These are phyloP conservation scores for Schizopygopsis malacanthus DNA, from an alignment of 2,797 vertebrate species.

Conservation along the genomic window DNA sequence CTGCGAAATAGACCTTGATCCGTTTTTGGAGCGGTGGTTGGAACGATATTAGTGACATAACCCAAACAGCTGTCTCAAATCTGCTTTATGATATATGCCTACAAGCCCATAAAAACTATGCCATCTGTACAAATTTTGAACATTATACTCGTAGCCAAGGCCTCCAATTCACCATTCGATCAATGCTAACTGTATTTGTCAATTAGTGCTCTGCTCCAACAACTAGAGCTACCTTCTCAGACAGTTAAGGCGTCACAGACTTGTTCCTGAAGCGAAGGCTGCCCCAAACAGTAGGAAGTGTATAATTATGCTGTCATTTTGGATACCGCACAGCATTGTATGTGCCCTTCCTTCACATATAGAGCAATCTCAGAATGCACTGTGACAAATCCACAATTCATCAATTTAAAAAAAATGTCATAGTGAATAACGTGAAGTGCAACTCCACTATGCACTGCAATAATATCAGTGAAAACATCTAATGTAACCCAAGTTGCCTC, in stretches of 20 bases:
- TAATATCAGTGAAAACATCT: not conserved
- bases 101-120: constrained; percentile 18
- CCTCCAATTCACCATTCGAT: constrained; percentile 32
- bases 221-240: constrained; percentile 10
- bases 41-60: constrained; percentile 32
- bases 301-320: constrained; percentile 30
- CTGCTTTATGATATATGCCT: constrained; percentile 32
- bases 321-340: not conserved
- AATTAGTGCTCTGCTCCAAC: constrained; percentile 24
- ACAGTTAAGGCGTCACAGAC: constrained; percentile 19
- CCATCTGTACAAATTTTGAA: constrained; percentile 27
- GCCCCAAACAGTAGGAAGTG: not conserved
- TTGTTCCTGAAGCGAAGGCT: constrained; percentile 26
- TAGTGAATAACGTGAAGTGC: not conserved
- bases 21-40: constrained; percentile 25
- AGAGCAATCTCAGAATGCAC: not conserved
- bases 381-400: constrained; percentile 2
- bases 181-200: constrained; percentile 39
- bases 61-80: constrained; percentile 44
- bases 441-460: not conserved
- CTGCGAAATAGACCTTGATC: constrained; percentile 50
- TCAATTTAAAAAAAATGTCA: constrained; percentile 16
- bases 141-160: not conserved
- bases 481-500: not conserved
- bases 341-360: constrained; percentile 6